Base-by-base conservation (phyloP, 2,797 vertebrate genomes). In the Onychomys torridus region DNA sequence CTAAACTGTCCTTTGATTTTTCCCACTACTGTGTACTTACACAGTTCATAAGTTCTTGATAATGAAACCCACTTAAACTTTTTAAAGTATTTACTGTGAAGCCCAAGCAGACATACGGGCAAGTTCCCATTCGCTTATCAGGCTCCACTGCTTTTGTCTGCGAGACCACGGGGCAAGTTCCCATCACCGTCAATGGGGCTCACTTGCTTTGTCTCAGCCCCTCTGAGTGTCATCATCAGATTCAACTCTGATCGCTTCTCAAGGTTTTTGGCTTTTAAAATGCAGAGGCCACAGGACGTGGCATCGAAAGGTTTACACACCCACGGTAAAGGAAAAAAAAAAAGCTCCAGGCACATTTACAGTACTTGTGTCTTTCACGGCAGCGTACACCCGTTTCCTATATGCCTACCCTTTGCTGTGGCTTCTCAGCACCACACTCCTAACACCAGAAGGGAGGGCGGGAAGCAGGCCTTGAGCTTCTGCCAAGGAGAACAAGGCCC, bases 381-480 rank as follows among this genome's bases (percentile, higher is more conserved):
- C 81, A 91, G 94, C 37, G 49, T 52, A 90, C 4, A 69, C 21
- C 81, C 89, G 5, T 27, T 75, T 55, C 92, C 94, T 96, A 69
- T 32, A 71, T 63, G 97, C 97, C 97, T 96, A 93, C 96, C 88
- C 97, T 96, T 78, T 73, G 46, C 91, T 94, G 93, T 75, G 96
- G 67, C 55, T 93, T 96, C 97, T 95, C 84, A 85, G 87, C 95
- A 97, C 86, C 93, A 92, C 93, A 96, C n/a, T 96, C 95, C 96
- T 96, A 97, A 90, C 90, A 71, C 71, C 71, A 87, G 93, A 43
- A 95, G 83, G 87, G 87, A 88, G 71, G 96, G 94, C 91, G 93
- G 96, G 92, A 96, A 95, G n/a, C 91, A 49, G 79, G 87, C 65
- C 96, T 94, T 14, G 91, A 88, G 91, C 94, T 75, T 79, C 92